Base-by-base conservation (phyloP, 2,888 invertebrate species). In the Drosophila mimica region DNA sequence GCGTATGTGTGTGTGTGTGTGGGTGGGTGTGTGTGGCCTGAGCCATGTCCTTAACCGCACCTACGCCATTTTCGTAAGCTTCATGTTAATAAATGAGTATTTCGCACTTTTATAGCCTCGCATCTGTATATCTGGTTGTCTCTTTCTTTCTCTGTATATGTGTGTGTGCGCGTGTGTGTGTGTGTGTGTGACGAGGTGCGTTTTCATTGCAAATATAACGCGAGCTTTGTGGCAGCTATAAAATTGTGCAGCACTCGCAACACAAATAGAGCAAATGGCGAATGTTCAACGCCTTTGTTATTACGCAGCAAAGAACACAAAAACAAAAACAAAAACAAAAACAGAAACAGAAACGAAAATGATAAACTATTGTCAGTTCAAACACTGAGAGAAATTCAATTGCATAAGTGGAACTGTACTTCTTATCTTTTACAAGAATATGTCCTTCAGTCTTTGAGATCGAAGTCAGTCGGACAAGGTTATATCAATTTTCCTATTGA, bases 21-120 rank as follows among this genome's bases (percentile, higher is more conserved):
- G 36, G 67, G 51, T 52, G 53, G 46, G 31, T 51, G 53, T 66
- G 36, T 67, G 43, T 33, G 40, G 40, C 34, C 51, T 67, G 74
- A 53, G 67, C 61, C 70, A 68, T 74, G 71, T 76, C 75, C 64
- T 77, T 78, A 71, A 78, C 78, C 82, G 69, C 83, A 82, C 82
- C 82, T 82, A 82, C 72, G 70, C 75, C 61, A 82, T 82, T 82
- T 80, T 77, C 80, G 73, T 78, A 78, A 82, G 82, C 82, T 79
- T 80, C 82, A 81, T 81, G 82, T 79, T 83, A 82, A 82, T 83
- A 83, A 83, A 82, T 83, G 82, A 81, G 81, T 69, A 76, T 79
- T 81, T 81, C 82, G 76, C 81, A 81, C 81, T 83, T 79, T 83
- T 82, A 83, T 83, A 70, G 82, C 81, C 52, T 30, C 49, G 51